phyloP scores from a whole-genome alignment of 2,113 vertebrate genomes.

The Arenaria interpres region DNA sequence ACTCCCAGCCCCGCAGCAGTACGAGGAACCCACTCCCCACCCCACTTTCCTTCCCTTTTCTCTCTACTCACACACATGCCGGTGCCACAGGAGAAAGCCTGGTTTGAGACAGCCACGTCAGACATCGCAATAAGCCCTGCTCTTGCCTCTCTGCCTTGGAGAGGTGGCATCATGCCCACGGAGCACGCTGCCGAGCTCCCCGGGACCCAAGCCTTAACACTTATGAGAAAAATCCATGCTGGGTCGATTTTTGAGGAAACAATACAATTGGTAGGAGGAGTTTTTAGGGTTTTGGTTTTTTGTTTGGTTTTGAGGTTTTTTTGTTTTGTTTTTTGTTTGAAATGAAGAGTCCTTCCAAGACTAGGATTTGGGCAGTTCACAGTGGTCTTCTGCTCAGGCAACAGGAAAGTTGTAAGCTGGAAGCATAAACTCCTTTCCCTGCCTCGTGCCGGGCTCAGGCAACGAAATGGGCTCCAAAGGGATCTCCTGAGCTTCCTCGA shows the following conservation, averaged over 20 bases:
- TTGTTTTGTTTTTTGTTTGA: background rate
- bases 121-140: fast-evolving
- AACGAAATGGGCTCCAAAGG: background rate
- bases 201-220: background rate
- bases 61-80: too few relatives aligned
- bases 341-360: background rate
- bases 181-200: background rate
- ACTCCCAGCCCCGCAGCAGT: background rate
- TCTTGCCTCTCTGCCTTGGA: background rate
- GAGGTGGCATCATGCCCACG: background rate
- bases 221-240: background rate
- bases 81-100: background rate
- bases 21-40: background rate
- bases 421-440: background rate
- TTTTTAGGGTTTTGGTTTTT: background rate
- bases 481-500: background rate
- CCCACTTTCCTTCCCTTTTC: background rate
- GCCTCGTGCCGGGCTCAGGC: background rate
- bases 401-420: background rate
- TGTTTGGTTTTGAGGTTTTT: background rate
- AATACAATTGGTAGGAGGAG: background rate
- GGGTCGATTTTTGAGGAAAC: background rate
- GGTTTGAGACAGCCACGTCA: fast-evolving
- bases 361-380: too few relatives aligned
- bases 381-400: background rate